phyloP scores from a whole-genome alignment of 2,113 vertebrate genomes.

The Aptenodytes patagonicus region DNA sequence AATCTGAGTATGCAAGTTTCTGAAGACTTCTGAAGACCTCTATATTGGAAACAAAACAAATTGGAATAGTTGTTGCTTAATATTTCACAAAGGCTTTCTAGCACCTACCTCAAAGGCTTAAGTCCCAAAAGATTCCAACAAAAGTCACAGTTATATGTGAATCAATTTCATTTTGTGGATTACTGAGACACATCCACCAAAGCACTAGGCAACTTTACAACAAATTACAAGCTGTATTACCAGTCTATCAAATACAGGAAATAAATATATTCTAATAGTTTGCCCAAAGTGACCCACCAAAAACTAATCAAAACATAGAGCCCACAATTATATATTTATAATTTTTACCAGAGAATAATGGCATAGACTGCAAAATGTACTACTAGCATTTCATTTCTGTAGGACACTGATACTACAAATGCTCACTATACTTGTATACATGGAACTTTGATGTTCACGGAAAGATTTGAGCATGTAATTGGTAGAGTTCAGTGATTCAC shows the following conservation, averaged over 20 bases:
- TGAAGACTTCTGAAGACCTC: background rate
- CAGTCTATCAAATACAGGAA: background rate
- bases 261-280: background rate
- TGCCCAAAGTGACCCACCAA: background rate
- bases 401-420: background rate
- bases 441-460: conserved; percentile 20
- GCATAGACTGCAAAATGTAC: background rate
- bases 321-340: background rate
- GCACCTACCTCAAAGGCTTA: background rate
- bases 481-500: conserved; percentile 58
- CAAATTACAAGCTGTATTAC: background rate
- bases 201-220: background rate
- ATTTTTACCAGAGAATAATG: background rate
- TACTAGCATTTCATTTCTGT: background rate
- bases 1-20: background rate
- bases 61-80: background rate
- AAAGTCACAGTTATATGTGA: background rate
- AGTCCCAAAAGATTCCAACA: background rate
- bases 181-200: background rate
- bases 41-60: background rate
- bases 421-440: background rate
- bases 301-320: background rate
- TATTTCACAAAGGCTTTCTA: background rate
- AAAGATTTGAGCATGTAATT: conserved; percentile 62
- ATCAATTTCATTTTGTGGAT: background rate